Conservation (phyloP, 2,113 vertebrate genomes). For the mouse (Mus musculus) region GRCm39 chr5:9853501-9854000, state of each 20-base stretch:
- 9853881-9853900: neutral
- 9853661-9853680: neutral
- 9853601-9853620: neutral
- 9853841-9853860: neutral
- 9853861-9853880: neutral
- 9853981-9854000: neutral
- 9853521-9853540: neutral
- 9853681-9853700: neutral
- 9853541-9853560: neutral
- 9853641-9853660: neutral
- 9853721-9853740: neutral
- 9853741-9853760: neutral
- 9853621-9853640: neutral
- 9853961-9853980: neutral
- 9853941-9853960: neutral
- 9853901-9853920: fast-evolving
- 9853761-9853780: neutral
- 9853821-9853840: neutral
- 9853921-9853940: neutral
- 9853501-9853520: neutral
- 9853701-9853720: neutral
- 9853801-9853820: neutral
- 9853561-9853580: neutral
- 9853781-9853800: neutral
- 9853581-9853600: neutral